Percentiles rank a stretch among this genome's conserved stretches.
These are phyloP conservation scores for Euura lappo DNA, from an alignment of 1,140 invertebrate genomes.

Conservation along the genomic window DNA sequence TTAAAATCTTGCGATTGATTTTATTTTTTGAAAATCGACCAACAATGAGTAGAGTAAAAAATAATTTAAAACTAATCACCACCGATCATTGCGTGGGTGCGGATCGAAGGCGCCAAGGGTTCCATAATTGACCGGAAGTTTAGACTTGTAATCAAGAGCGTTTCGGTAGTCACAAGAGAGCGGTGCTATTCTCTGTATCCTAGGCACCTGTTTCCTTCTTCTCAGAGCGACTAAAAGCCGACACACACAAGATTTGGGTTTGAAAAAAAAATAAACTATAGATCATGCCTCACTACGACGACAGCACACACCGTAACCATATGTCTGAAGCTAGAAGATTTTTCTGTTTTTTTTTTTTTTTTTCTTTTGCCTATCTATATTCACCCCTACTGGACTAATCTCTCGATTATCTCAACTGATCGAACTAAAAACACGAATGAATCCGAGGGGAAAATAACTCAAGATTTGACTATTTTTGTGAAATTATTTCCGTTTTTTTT, in stretches of 20 bases:
- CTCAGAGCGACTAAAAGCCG: conserved; percentile 10
- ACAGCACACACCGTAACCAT: background rate
- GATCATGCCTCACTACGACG: background rate
- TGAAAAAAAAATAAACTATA: background rate
- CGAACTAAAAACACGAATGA: too few relatives aligned
- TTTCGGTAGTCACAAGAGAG: background rate
- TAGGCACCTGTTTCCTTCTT: conserved; percentile 30
- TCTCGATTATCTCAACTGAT: too few relatives aligned
- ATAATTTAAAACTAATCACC: background rate
- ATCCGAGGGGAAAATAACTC: too few relatives aligned
- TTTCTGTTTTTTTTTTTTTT: conserved; percentile 1
- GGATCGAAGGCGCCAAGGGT: background rate
- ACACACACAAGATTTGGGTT: background rate
- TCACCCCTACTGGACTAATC: too few relatives aligned
- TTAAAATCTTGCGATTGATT: background rate
- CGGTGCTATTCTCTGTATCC: conserved; percentile 29
- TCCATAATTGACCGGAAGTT: conserved; percentile 32
- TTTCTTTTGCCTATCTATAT: too few relatives aligned
- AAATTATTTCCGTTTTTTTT: too few relatives aligned
- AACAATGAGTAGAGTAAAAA: background rate
- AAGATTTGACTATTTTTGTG: too few relatives aligned
- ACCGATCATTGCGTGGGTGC: background rate
- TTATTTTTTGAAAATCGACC: background rate
- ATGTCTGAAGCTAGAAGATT: background rate
- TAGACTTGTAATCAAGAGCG: conserved; percentile 27